phyloP scores from a whole-genome alignment of 2,888 invertebrate species.

The Hydroisotoma schaefferi region DNA sequence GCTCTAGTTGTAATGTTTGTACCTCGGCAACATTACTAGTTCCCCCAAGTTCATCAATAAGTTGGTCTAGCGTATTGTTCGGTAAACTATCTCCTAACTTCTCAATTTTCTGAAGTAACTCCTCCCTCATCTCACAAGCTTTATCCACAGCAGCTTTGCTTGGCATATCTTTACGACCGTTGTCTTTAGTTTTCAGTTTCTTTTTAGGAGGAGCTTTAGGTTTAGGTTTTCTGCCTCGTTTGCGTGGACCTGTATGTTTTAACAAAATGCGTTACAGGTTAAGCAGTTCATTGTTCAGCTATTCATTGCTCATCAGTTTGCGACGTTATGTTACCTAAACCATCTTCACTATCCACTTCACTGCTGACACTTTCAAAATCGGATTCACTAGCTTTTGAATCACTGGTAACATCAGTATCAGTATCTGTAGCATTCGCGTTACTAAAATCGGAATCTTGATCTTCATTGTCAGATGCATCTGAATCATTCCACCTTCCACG shows the following conservation, averaged over 20 bases:
- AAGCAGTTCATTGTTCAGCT: neutral
- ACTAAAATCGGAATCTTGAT: conserved; percentile 54
- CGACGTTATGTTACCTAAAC: neutral
- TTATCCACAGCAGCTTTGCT: conserved; percentile 81
- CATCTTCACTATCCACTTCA: conserved; percentile 53
- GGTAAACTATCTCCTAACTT: conserved; percentile 81
- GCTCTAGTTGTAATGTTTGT: conserved; percentile 3
- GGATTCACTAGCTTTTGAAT: conserved; percentile 35
- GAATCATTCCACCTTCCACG: conserved; percentile 33
- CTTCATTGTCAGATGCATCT: conserved; percentile 62
- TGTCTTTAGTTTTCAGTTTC: too few relatives aligned
- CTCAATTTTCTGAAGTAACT: conserved; percentile 80
- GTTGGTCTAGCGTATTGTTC: conserved; percentile 95
- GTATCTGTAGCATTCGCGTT: conserved; percentile 49
- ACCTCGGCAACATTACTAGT: conserved; percentile 96
- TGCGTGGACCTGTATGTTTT: too few relatives aligned
- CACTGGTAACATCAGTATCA: conserved; percentile 33
- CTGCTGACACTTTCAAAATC: conserved; percentile 36
- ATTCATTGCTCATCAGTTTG: neutral
- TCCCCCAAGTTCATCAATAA: conserved; percentile 97
- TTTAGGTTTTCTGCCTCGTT: too few relatives aligned
- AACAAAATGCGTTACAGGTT: too few relatives aligned
- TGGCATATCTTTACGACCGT: conserved; percentile 55
- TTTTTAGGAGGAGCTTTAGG: too few relatives aligned
- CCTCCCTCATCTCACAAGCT: conserved; percentile 89